Evolutionary conservation across 2,113 vertebrate genomes (phyloP), one percentile per base, ranked within the genome.

Genomic region (Salvelinus fontinalis): DNA sequence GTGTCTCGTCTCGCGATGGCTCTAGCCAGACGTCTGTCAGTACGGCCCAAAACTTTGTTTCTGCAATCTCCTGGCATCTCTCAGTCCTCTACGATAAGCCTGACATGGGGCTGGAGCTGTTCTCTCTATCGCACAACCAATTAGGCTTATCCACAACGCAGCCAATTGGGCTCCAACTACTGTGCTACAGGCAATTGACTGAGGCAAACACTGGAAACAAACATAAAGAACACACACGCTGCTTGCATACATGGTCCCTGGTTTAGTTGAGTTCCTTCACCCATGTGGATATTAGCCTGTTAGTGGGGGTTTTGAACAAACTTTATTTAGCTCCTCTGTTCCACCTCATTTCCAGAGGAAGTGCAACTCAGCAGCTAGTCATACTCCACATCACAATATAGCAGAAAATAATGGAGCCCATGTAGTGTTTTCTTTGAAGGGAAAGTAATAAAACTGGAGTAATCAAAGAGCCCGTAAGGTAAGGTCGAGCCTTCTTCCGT

Each of bases 1-100:
- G 59, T 54, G 51, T 18, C 13, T 16, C 49, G 75, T 85, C 78
- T 48, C 49, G 14, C 80, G 3, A 22, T 5, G 68, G 78, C 78
- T 73, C 76, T 69, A 84, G 90, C 91, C 91, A 91, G 87, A 85
- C 69, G 70, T 90, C 89, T 88, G 87, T 92, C 92, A 90, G 79
- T 67, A 73, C 79, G 78, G 79, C 67, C 73, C 65, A 2, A 51
- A 75, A 80, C 81, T 86, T 89, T 89, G 81, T 89, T 88, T 87
- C 81, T 82, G 70, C 83, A 86, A 84, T 91, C 85, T 87, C 82
- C 76, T 71, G 48, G 73, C 83, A 88, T 90, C 86, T 87, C 76
- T 81, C 81, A 75, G 73, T 81, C 85, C 71, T 82, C 70, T 12
- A 64, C 1, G 83, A 92, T 92, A 92, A 90, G 86, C 76, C 48